Base-by-base conservation (phyloP, 2,797 vertebrate species). In the Moxostoma hubbsi region DNA sequence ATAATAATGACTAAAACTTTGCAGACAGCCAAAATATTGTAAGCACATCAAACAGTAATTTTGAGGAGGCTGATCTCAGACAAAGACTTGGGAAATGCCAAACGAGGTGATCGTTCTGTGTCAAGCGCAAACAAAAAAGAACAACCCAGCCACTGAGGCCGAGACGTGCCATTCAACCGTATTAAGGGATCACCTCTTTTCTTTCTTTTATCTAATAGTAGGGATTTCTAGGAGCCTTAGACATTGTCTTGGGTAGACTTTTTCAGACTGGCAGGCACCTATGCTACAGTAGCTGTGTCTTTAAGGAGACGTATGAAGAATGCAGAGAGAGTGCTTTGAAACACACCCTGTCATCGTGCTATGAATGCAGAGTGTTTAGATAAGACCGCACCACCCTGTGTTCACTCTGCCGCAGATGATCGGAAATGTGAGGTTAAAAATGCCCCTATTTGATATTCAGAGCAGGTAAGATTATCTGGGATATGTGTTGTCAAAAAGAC, bases 11-110 rank as follows among this genome's bases (percentile, higher is more conserved):
- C 82, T 80, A 80, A 76, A 83, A 79, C 74, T 61, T 79, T 1
- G 78, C 67, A 75, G 77, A 84, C 80, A 86, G 85, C 83, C 85
- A 86, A 82, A 84, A 86, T 84, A 86, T 77, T 81, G 75, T 84
- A 87, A 85, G 85, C 63, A 84, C 85, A 85, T 87, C 85, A 87
- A 87, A 87, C 85, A 87, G 82, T 87, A 85, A 87, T 87, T 87
- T 87, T 51, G 81, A 16, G 61, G 81, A 73, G 82, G 80, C 72
- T 80, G 73, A 79, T 81, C 81, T 82, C 82, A 86, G 82, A 84
- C 82, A 80, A 83, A 78, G 82, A 86, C 85, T 81, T 76, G 83
- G 85, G 85, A 84, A 86, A 86, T 86, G 82, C 85, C 85, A 82
- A 83, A 86, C 64, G 73, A 81, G 78, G 85, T 81, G 85, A 86